Base-by-base conservation (phyloP, 64 coral and sea anemone genomes). In the Porites australiensis region DNA sequence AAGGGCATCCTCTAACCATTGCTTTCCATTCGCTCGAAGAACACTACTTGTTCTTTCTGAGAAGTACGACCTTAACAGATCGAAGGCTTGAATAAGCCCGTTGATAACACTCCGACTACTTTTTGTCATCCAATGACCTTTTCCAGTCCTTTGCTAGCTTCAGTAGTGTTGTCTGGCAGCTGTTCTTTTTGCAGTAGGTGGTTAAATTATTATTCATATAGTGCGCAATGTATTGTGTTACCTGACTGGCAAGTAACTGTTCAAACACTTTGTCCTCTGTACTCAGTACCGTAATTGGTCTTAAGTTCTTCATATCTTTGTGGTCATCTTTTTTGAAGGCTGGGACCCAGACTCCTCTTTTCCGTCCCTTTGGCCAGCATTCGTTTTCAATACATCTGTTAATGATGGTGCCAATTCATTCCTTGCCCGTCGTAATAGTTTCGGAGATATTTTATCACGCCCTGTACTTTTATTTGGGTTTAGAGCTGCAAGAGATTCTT, bases 291-390 rank as follows among this genome's bases (percentile, higher is more conserved):
- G 87, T 89, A 14, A 88, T 88, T 14, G 71, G 86, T 72, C 71
- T 88, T 21, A 76, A 88, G 47, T 75, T 88, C 47, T 88, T 54
- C 13, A 71, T 87, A 15, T 48, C 23, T 50, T 67, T 22, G 16
- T 77, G 21, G 4, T 89, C 50, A 15, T 89, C 87, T 44, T 89
- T 77, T 13, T 71, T 74, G 23, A 44, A 70, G 19, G 54, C 9
- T 22, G 85, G 84, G 6, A 73, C 69, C 84, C 64, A 72, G 10
- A 52, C 63, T 20, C 84, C 84, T 19, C n/a, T 70, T 60, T 83
- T 83, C 79, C 79, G 62, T 83, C 63, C 49, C 43, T 43, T 37
- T 4, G 81, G 81, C 81, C 54, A 84, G 20, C 13, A 23, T 14
- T 19, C 65, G 44, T 58, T 64, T 22, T 84, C 53, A 13, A 84